Evolutionary conservation across 2,113 vertebrate species (phyloP), one percentile per base, ranked within the genome.

Genomic region (Sardina pilchardus): DNA sequence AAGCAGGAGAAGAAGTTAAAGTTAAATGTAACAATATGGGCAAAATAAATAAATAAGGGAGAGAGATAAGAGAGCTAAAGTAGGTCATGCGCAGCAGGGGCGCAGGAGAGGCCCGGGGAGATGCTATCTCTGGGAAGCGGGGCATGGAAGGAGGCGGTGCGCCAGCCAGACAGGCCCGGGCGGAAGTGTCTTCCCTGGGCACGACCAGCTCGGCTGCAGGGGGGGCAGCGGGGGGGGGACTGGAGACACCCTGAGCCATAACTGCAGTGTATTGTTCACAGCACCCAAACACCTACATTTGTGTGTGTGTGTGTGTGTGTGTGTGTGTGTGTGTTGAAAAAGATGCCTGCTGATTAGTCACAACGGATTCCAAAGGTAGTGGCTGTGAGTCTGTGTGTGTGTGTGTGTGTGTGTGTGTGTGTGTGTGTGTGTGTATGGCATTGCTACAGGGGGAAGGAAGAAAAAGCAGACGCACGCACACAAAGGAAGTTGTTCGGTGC

Each of bases 41-140:
- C 71, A 39, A 78, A 39, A 78, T 78, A 78, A 71, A 78, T 78
- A 78, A 78, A 78, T 78, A 78, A 78, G 71, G 26, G 26, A 2
- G 14, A 16, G 67, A 36, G 71, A 78, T 78, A 78, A 78, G 71
- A 78, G 71, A 3, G 4, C 30, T 17, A 10, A 78, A 78, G 71
- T 78, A 34, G 71, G 71, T 78, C 71, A 34, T 78, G 71, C 71
- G 30, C 71, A 78, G 71, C 71, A 78, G 71, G 71, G 30, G 71
- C 16, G 30, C 71, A 34, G 71, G 71, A 34, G 17, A 19, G 71
- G 26, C 30, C 53, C 30, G 14, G 81, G 44, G 81, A 82, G 81
- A 82, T 63, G 82, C 34, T 63, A 50, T 56, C 53, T 16, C n/a
- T 36, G 36, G 17, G 21, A 59, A 19, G 50, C 30, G 30, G n/a